Percentiles rank a stretch among this genome's conserved stretches.
Evolutionary conservation across 2,797 vertebrate species (phyloP).

Genomic region (Spizella passerina): DNA sequence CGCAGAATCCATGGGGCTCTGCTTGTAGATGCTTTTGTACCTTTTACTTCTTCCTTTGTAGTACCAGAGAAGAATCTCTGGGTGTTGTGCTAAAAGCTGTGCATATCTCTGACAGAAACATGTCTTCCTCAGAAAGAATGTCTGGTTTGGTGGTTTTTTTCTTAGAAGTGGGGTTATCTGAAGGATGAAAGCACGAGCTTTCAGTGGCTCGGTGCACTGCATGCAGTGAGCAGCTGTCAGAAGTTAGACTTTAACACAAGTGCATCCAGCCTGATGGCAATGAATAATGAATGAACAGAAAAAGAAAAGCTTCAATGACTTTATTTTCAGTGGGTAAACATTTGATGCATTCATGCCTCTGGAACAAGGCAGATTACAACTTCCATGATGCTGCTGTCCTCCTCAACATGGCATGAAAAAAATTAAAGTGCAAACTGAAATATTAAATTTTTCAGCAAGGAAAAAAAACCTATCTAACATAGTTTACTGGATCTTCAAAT

Average conservation of each 20-base stretch:
- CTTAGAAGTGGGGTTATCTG: neutral
- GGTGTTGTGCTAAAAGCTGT: neutral
- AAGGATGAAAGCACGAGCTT: neutral
- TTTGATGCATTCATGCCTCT: neutral
- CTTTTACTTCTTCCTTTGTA: neutral
- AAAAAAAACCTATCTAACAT: too few relatives aligned
- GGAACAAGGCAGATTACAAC: neutral
- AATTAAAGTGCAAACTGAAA: neutral
- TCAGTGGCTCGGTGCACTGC: neutral
- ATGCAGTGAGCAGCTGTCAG: neutral
- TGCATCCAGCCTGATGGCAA: neutral
- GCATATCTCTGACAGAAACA: neutral
- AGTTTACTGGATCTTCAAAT: too few relatives aligned
- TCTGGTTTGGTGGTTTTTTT: neutral
- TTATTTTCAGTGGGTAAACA: neutral
- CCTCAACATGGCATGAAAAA: neutral
- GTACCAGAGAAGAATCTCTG: neutral
- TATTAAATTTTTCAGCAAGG: neutral
- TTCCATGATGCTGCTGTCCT: neutral
- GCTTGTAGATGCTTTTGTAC: neutral
- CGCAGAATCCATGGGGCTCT: neutral
- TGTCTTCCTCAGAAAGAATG: neutral
- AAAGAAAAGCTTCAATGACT: neutral
- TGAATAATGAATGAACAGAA: conserved; percentile 33
- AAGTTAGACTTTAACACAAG: neutral